Percentiles rank a stretch among this genome's conserved stretches.
Evolutionary conservation across 2,113 vertebrate genomes (phyloP).

Genomic region (Galeopterus variegatus): DNA sequence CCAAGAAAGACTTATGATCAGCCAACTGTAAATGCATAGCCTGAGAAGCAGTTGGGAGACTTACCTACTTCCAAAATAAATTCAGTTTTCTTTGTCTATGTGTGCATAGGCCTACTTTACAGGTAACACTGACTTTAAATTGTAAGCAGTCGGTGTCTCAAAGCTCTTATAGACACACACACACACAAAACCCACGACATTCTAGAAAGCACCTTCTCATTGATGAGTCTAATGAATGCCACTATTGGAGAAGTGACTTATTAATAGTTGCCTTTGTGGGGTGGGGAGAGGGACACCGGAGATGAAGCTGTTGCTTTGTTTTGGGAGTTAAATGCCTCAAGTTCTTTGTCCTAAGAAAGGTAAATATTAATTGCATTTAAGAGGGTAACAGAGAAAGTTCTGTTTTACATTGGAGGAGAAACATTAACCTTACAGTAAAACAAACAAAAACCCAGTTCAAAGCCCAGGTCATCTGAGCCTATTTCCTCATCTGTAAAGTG

Average conservation of each 20-base stretch:
- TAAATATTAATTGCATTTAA: not conserved
- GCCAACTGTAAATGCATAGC: not conserved
- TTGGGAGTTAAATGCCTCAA: not conserved
- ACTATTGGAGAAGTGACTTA: not conserved
- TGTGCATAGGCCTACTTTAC: not conserved
- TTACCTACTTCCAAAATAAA: not conserved
- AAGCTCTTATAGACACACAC: not conserved
- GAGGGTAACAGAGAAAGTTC: not conserved
- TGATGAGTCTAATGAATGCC: not conserved
- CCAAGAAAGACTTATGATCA: not conserved
- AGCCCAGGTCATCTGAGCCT: not conserved
- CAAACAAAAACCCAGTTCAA: not conserved
- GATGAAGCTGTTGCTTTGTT: not conserved
- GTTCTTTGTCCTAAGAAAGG: slow-evolving; percentile 12
- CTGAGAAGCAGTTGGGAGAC: not conserved
- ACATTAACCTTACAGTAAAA: not conserved
- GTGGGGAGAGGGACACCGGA: not conserved
- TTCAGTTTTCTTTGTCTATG: not conserved
- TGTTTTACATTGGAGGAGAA: not conserved
- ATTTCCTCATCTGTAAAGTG: not conserved
- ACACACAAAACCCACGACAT: not conserved
- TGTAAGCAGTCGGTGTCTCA: not conserved
- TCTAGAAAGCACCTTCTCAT: slow-evolving; percentile 29
- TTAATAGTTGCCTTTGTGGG: not conserved
- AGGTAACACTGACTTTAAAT: not conserved